Evolutionary conservation across 2,113 vertebrate species (phyloP).

Genomic region (Callopanchax toddi): DNA sequence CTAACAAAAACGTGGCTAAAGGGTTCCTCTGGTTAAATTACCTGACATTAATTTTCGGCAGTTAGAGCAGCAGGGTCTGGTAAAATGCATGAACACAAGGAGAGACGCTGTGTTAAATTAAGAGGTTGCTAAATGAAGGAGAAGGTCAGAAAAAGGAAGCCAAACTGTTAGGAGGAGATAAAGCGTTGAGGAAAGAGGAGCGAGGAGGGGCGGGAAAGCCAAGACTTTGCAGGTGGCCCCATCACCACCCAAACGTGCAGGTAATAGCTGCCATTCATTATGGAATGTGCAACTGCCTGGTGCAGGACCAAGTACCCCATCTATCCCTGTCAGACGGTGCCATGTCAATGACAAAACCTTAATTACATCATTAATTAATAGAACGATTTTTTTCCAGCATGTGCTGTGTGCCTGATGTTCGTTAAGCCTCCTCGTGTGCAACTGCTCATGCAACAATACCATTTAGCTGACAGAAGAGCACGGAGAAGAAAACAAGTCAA

Average conservation of each 20-base stretch:
- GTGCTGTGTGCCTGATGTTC: conserved; percentile 88
- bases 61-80: conserved; percentile 45
- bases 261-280: conserved; percentile 99
- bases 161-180: conserved; percentile 66
- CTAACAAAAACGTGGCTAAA: conserved; percentile 32
- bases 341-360: conserved; percentile 98
- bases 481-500: conserved; percentile 54
- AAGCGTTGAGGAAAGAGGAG: conserved; percentile 45
- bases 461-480: conserved; percentile 65
- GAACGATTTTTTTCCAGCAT: conserved; percentile 87
- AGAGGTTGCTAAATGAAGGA: conserved; percentile 59
- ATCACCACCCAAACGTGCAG: conserved; percentile 85
- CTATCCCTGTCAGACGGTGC: conserved; percentile 94
- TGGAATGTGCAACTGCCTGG: conserved; percentile 84
- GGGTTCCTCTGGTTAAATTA: conserved; percentile 60
- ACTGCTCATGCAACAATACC: conserved; percentile 78
- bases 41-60: conserved; percentile 57
- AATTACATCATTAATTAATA: conserved; percentile 99
- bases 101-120: conserved; percentile 54
- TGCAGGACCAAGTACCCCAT: conserved; percentile 85
- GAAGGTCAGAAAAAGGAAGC: conserved; percentile 61
- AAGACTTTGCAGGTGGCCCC: conserved; percentile 88
- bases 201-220: conserved; percentile 74
- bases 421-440: conserved; percentile 88
- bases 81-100: conserved; percentile 40